These are phyloP conservation scores for Parazoanthus atlanticus DNA, from an alignment of 92 coral and sea anemone species.

Conservation along the genomic window DNA sequence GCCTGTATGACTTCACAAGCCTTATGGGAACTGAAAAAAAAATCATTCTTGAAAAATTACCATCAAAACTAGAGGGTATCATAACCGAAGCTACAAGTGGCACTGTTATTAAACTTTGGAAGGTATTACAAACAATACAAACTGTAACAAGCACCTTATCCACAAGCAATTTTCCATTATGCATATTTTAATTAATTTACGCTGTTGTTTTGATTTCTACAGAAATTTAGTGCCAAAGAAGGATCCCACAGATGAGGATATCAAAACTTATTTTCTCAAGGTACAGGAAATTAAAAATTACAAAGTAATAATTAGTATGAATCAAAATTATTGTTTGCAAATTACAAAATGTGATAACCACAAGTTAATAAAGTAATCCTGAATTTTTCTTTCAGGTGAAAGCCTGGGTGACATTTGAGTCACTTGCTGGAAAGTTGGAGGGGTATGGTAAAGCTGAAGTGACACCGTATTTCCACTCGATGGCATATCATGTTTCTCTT, in stretches of 20 bases:
- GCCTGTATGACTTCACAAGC: conserved; percentile 63
- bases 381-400: too few species aligned
- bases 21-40: conserved; percentile 70
- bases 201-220: background rate
- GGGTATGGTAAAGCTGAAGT: conserved; percentile 55
- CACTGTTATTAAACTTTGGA: conserved; percentile 64
- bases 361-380: too few species aligned
- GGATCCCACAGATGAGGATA: conserved; percentile 63
- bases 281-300: conserved; percentile 20
- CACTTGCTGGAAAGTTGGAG: conserved; percentile 45
- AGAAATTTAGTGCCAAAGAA: conserved; percentile 45
- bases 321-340: too few species aligned
- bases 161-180: too few species aligned
- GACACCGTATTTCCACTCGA: conserved; percentile 60
- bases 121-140: conserved; percentile 45
- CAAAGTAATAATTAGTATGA: background rate
- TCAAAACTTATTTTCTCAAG: conserved; percentile 57
- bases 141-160: too few species aligned
- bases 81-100: conserved; percentile 58
- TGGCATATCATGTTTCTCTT: conserved; percentile 64
- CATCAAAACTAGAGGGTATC: conserved; percentile 61
- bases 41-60: conserved; percentile 56
- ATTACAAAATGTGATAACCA: too few species aligned
- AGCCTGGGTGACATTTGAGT: conserved; percentile 48
- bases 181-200: too few species aligned